These are phyloP conservation scores for Grammomys dolichurus DNA, from an alignment of 2,113 vertebrate genomes.

Conservation along the genomic window DNA sequence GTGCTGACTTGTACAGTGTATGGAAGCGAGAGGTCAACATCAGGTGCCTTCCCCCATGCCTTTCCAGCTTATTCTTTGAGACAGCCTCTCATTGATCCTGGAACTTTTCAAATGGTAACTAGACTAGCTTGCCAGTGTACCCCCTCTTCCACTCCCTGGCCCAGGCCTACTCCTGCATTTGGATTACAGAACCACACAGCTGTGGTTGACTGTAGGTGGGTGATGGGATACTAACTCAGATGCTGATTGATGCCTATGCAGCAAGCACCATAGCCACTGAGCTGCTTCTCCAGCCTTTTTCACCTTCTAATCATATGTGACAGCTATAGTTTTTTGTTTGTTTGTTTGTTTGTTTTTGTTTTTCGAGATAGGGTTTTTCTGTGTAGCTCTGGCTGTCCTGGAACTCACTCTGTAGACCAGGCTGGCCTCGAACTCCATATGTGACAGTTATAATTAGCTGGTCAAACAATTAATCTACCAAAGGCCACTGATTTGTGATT, in stretches of 20 bases:
- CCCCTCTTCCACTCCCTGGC: neutral
- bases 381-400: too few relatives aligned
- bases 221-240: too few relatives aligned
- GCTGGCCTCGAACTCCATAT: neutral
- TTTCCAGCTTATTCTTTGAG: neutral
- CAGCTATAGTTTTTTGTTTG: neutral
- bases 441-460: conserved; percentile 30
- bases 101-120: neutral
- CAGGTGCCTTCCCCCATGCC: too few relatives aligned
- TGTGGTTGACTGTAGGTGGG: neutral
- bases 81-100: neutral
- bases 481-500: neutral
- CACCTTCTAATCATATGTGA: conserved; percentile 24
- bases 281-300: neutral
- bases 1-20: neutral
- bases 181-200: neutral
- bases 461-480: conserved; percentile 28
- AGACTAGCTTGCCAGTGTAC: neutral
- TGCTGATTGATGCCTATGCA: too few relatives aligned
- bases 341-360: too few relatives aligned
- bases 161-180: neutral
- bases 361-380: too few relatives aligned
- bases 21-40: too few relatives aligned
- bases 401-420: too few relatives aligned
- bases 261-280: neutral